Evolutionary conservation across 2,113 vertebrate species (phyloP).

Genomic region (Albula glossodonta): DNA sequence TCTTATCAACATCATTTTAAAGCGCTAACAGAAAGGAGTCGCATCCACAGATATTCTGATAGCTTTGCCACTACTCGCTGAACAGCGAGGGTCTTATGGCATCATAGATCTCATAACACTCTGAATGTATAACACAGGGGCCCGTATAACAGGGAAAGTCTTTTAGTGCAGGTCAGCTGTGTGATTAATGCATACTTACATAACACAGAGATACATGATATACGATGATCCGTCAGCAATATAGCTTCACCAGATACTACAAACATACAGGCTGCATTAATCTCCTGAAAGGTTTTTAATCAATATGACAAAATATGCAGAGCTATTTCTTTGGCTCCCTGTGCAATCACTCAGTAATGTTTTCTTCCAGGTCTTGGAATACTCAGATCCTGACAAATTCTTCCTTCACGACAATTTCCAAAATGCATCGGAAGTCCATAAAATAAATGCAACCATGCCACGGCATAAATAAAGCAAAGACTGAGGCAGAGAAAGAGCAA

Average conservation of each 20-base stretch:
- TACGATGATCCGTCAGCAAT: not conserved
- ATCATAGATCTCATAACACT: not conserved
- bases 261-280: not conserved
- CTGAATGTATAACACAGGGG: not conserved
- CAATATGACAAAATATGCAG: not conserved
- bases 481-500: not conserved
- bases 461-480: not conserved
- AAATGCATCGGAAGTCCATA: not conserved
- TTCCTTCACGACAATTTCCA: not conserved
- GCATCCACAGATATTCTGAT: not conserved
- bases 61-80: not conserved
- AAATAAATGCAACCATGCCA: not conserved
- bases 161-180: not conserved
- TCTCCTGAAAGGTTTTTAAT: not conserved
- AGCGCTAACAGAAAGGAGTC: not conserved
- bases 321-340: not conserved
- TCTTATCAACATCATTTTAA: not conserved
- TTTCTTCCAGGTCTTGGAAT: not conserved
- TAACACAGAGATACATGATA: not conserved
- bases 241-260: not conserved
- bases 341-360: not conserved
- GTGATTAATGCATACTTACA: not conserved
- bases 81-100: not conserved
- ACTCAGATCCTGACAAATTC: not conserved
- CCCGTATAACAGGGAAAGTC: not conserved